These are phyloP conservation scores for Oostethus manadensis DNA, from an alignment of 2,113 vertebrate genomes.

Conservation along the genomic window DNA sequence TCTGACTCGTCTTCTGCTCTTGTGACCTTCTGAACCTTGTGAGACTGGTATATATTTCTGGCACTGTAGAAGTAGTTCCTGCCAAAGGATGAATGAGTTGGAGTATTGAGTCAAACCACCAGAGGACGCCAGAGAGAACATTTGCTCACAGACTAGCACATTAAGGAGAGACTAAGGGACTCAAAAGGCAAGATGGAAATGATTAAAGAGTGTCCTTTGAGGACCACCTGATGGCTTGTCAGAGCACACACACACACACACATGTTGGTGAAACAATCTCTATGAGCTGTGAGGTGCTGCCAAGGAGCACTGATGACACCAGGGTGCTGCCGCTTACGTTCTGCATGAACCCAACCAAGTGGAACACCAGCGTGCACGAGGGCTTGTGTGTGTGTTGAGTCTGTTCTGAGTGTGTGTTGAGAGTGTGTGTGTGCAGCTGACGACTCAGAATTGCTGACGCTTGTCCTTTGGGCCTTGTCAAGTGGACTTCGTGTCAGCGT, in stretches of 20 bases:
- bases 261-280: background rate
- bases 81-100: background rate
- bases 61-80: no score
- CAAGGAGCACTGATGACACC: background rate
- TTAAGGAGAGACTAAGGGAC: no score
- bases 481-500: constrained; percentile 43
- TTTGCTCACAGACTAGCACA: background rate
- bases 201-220: no score
- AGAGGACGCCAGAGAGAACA: constrained; percentile 33
- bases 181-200: no score
- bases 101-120: constrained; percentile 11
- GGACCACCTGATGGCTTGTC: no score
- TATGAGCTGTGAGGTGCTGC: background rate
- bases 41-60: no score
- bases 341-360: constrained; percentile 4
- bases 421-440: constrained; percentile 7
- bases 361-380: constrained; percentile 11
- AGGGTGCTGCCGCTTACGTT: constrained; percentile 5
- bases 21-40: no score
- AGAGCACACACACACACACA: constrained; percentile 1
- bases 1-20: no score
- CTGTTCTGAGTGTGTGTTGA: no score
- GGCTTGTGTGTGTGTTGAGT: background rate
- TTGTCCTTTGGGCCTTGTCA: constrained; percentile 56
- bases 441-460: constrained; percentile 50